These are phyloP conservation scores for Solea solea DNA, from an alignment of 2,113 vertebrate genomes.

Conservation along the genomic window DNA sequence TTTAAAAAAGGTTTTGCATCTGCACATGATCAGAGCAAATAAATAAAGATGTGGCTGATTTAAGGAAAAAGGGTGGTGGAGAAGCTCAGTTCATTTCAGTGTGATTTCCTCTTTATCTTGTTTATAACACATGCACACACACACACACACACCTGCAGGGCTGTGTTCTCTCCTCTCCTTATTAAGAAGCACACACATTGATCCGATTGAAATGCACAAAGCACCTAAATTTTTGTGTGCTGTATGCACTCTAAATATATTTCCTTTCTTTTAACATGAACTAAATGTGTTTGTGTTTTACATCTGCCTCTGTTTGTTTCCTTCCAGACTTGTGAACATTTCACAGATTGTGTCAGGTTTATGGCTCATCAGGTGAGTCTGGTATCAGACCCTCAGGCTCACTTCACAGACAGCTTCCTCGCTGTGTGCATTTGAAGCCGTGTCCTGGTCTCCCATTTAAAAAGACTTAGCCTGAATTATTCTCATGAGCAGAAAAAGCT, in stretches of 20 bases:
- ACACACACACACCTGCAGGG: background rate
- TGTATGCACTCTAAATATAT: background rate
- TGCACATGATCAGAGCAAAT: background rate
- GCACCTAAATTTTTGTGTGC: background rate
- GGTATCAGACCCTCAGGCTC: background rate
- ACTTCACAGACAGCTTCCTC: background rate
- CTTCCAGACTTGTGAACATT: background rate
- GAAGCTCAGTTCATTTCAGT: background rate
- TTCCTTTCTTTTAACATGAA: background rate
- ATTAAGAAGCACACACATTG: background rate
- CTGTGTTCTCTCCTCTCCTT: background rate
- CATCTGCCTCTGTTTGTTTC: background rate
- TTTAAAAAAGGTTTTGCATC: no score
- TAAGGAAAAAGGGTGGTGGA: background rate
- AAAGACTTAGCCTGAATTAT: background rate
- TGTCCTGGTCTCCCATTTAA: background rate
- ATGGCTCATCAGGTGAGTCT: background rate
- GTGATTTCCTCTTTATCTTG: no score
- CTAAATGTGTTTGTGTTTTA: no score
- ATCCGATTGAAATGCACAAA: background rate
- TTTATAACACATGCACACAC: background rate
- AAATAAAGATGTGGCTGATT: background rate
- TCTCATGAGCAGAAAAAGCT: background rate
- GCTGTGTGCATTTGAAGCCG: background rate
- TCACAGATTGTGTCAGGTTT: background rate